Evolutionary conservation across 2,797 vertebrate genomes (phyloP), one percentile per base, ranked within the genome.

Genomic region (Eospalax fontanierii): DNA sequence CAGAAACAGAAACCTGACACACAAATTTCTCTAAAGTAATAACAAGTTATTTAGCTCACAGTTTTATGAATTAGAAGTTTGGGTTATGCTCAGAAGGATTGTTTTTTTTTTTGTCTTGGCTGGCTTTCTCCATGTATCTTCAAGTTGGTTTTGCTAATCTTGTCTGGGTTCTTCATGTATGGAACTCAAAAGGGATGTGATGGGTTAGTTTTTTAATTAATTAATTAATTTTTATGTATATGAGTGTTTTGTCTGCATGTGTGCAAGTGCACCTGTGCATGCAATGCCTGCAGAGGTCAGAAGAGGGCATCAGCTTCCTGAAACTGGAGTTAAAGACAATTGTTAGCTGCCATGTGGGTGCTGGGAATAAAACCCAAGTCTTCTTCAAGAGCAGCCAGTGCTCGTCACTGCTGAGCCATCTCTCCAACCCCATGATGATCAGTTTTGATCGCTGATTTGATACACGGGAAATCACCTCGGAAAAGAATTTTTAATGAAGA

Each of bases 51-150:
- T 80, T 90, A 86, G 40, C 33, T 94, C 40, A 61, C 24, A 96
- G n/a, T 73, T 84, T 54, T 83, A 19, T 38, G 38, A 68, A 19
- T 85, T 74, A 81, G 21, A 95, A 94, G 35, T 91, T 59, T 74
- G 46, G 90, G n/a, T 24, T 38, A 0, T 10, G 22, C 22, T 89
- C 54, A 33, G 68, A 65, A 65, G 59, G 54, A 9, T 12, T 35
- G 43, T 73, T 92, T 70, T 95, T 83, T 50, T 88, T 84, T 73
- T 90, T 19, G 35, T 75, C 57, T 86, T 46, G 21, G 5, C 33
- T 89, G 12, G 30, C 50, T 35, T 74, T 70, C 2, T 14, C 61
- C 43, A 19, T 18, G 30, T 54, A 8, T 63, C 54, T 74, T 57
- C 57, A 84, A 43, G 68, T n/a, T 24, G 43, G 40, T 65, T 84